Evolutionary conservation across 2,888 invertebrate species (phyloP), one percentile per base, ranked within the genome.

Genomic region (Cynaeus angustus): DNA sequence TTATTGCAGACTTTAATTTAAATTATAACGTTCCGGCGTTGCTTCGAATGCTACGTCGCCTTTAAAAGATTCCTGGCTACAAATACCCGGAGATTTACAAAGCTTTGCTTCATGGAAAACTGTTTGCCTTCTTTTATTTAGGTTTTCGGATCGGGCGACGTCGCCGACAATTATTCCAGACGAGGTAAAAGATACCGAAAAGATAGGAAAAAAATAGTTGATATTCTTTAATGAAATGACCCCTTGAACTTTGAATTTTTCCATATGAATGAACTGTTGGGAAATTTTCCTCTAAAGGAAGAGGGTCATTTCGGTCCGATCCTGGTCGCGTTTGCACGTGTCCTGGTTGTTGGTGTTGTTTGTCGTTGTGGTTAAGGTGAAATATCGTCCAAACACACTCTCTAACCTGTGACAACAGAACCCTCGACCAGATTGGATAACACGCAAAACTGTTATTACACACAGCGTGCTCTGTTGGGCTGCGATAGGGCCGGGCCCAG

Each of bases 401-500:
- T 74, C 75, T 75, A 75, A 77, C 77, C 77, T 78, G 77, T 76
- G 77, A 78, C 78, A 78, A 78, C 77, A 77, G 58, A 70, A 77
- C 78, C 76, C 73, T 76, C 69, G 76, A 75, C 76, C 75, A 75
- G 77, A 78, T 80, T 77, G 76, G 76, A 76, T 77, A 77, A 75
- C 80, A 80, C 79, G 81, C 80, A 77, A 81, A 80, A 80, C 74
- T 79, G 80, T 81, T 81, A 81, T 81, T 81, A 80, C 73, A 75
- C 72, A 74, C 70, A 73, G 74, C 71, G 70, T 67, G 73, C 70
- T 71, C 56, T 66, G 58, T 28, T 41, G 9, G 58, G 37, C 38
- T 37, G 67, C 33, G 68, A 62, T 55, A 59, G 59, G 46, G 68
- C 68, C 68, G 38, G 70, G 71, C 77, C 78, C 74, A 74, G 74